A percentile compares a stretch with the other conserved stretches of the same genome.
phyloP scores from a whole-genome alignment of 2,888 invertebrate genomes.

The Podotricha telesiphe region DNA sequence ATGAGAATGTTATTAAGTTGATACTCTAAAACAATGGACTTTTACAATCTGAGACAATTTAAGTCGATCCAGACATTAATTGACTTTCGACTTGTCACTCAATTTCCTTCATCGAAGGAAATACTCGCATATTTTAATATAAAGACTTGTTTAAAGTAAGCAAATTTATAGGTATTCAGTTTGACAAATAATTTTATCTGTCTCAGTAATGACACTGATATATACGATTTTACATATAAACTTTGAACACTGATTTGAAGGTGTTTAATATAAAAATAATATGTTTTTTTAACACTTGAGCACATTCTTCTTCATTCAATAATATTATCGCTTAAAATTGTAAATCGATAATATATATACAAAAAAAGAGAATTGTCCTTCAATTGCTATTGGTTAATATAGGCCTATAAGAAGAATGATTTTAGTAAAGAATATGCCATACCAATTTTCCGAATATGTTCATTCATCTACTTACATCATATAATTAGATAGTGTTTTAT shows the following conservation, averaged over 20 bases:
- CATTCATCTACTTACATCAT: no score
- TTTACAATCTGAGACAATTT: constrained; percentile 27
- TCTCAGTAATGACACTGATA: not conserved
- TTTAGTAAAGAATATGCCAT: no score
- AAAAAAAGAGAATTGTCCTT: no score
- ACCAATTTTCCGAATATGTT: no score
- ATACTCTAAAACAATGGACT: constrained; percentile 28
- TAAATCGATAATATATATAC: no score
- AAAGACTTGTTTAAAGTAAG: not conserved
- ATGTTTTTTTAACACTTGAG: no score
- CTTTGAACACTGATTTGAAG: not conserved
- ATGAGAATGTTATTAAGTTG: constrained; percentile 19
- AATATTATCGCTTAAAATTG: no score
- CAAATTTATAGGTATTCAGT: not conserved
- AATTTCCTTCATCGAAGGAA: constrained; percentile 1
- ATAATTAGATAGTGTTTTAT: no score
- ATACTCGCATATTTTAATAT: not conserved
- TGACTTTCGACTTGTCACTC: constrained; percentile 25
- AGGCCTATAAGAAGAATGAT: no score
- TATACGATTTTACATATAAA: not conserved
- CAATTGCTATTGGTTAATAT: no score
- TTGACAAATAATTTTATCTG: not conserved
- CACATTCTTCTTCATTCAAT: no score
- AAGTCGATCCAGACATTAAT: constrained; percentile 23
- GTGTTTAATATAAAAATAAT: no score